These are phyloP conservation scores for Pterocles burchelli DNA, from an alignment of 2,113 vertebrate genomes.

Conservation along the genomic window DNA sequence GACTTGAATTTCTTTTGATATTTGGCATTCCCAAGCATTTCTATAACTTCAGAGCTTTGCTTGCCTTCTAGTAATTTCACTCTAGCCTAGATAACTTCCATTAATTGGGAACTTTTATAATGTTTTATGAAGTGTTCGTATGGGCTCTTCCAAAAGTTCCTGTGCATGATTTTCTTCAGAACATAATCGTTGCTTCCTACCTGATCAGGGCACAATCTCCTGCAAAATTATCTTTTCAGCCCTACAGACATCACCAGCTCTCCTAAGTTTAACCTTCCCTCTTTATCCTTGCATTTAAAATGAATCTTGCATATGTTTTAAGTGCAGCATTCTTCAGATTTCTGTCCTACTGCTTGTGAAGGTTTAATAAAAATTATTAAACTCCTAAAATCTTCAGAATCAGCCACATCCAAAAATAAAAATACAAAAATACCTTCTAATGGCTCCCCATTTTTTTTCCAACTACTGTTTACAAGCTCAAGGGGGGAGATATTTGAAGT, in stretches of 20 bases:
- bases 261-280: neutral
- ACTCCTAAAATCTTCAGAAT: neutral
- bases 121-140: neutral
- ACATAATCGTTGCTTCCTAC: neutral
- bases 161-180: neutral
- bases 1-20: neutral
- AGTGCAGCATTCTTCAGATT: neutral
- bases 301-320: neutral
- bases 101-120: neutral
- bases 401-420: neutral
- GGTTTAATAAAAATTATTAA: neutral
- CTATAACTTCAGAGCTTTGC: neutral
- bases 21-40: neutral
- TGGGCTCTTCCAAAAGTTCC: neutral
- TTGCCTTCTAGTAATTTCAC: neutral
- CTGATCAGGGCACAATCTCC: neutral
- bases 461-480: neutral
- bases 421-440: neutral
- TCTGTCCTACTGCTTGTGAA: neutral
- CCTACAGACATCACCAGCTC: neutral
- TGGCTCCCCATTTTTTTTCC: neutral
- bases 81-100: neutral
- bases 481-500: neutral
- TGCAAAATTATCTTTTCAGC: neutral
- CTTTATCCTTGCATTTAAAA: neutral